Conservation (phyloP, 2,113 vertebrate genomes). For the Petrocephalus zakoni region DNA sequence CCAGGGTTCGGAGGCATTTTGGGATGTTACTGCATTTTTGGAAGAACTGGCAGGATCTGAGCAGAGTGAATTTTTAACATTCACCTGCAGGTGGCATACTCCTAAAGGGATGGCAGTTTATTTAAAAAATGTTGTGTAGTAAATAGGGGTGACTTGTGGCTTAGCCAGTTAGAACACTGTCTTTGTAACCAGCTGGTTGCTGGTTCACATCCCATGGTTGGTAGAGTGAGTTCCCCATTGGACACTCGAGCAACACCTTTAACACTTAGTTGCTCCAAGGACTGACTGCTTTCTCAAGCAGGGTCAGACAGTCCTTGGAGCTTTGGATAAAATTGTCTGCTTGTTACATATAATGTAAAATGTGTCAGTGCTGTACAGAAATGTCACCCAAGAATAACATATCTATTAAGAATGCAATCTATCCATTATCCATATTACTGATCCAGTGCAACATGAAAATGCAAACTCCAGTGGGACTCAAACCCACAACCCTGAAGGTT, state of each 20-base stretch:
- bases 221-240: not conserved
- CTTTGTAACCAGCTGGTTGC: no score
- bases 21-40: not conserved
- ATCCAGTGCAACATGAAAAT: not conserved
- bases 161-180: not conserved
- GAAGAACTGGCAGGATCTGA: not conserved
- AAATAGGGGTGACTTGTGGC: not conserved
- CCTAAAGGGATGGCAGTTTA: not conserved
- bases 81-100: not conserved
- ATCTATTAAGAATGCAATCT: not conserved
- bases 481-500: not conserved
- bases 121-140: not conserved
- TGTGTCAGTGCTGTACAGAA: not conserved
- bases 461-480: not conserved
- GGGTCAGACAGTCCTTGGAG: no score
- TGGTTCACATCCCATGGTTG: not conserved
- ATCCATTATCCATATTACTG: not conserved
- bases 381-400: not conserved
- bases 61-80: not conserved
- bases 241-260: not conserved
- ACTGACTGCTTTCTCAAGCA: not conserved
- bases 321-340: not conserved
- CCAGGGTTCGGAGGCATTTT: no score
- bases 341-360: not conserved
- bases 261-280: not conserved